These are phyloP conservation scores for Diarsia rubi DNA, from an alignment of 2,888 invertebrate genomes.

Conservation along the genomic window DNA sequence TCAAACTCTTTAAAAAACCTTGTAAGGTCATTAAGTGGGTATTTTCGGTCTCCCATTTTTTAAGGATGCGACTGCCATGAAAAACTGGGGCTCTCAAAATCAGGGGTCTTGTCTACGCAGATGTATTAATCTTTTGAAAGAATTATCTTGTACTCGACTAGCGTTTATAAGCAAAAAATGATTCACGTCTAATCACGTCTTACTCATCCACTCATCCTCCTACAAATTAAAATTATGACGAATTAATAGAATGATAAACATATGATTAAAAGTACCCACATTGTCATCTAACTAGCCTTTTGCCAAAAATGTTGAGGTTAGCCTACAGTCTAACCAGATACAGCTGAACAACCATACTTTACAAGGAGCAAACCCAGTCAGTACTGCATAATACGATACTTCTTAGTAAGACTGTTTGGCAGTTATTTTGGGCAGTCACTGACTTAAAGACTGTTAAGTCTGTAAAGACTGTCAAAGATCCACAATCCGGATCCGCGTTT, in stretches of 20 bases:
- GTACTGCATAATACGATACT: background rate
- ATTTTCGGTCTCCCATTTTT: background rate
- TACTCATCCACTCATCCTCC: background rate
- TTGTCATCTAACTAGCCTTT: background rate
- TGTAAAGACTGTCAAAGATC: background rate
- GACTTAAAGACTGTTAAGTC: background rate
- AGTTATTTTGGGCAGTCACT: background rate
- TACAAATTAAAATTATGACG: background rate
- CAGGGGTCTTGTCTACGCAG: background rate
- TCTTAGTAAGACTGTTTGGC: background rate
- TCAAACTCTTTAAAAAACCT: background rate
- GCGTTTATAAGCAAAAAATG: background rate
- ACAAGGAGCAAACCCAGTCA: background rate
- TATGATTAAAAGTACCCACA: background rate
- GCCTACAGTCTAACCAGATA: background rate
- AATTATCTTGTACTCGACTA: background rate
- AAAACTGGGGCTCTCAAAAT: background rate
- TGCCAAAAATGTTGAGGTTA: background rate
- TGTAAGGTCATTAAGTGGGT: no score
- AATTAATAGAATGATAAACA: background rate
- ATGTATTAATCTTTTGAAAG: background rate
- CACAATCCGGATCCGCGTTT: no score
- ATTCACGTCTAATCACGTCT: conserved; percentile 6
- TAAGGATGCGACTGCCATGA: background rate
- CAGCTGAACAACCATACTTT: background rate